Percentiles rank a stretch among this genome's conserved stretches.
phyloP scores from a whole-genome alignment of 2,888 invertebrate genomes.

The Agrenia bidenticulata region DNA sequence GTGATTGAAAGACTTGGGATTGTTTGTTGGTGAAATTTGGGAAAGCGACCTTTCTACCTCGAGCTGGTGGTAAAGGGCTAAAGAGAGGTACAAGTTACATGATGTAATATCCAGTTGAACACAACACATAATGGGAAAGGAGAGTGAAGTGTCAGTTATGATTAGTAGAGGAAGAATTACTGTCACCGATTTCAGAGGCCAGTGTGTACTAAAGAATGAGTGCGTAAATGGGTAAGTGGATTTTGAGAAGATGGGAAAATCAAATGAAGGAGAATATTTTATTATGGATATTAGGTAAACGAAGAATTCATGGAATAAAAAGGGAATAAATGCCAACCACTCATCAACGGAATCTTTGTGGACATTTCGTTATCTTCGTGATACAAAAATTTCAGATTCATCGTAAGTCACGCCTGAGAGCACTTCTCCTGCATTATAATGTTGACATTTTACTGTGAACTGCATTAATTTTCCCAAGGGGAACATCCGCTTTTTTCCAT shows the following conservation, averaged over 20 bases:
- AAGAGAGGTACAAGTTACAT: background rate
- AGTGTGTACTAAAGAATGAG: constrained; percentile 24
- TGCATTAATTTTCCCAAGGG: constrained; percentile 53
- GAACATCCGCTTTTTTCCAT: constrained; percentile 47
- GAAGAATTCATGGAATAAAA: background rate
- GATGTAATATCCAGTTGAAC: background rate
- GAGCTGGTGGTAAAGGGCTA: background rate
- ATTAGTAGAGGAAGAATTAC: constrained; percentile 41
- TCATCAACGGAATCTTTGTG: background rate
- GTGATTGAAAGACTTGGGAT: background rate
- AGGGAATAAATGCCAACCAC: background rate
- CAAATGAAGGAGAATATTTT: constrained; percentile 7
- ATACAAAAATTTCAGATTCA: constrained; percentile 38
- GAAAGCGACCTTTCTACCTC: constrained; percentile 2
- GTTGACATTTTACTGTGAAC: constrained; percentile 53
- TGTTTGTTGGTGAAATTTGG: background rate
- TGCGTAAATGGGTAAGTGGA: constrained; percentile 41
- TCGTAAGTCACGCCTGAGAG: constrained; percentile 50
- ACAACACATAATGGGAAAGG: background rate
- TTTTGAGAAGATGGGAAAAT: constrained; percentile 26
- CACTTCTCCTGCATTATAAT: constrained; percentile 52
- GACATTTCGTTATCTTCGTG: constrained; percentile 15
- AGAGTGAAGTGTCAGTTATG: constrained; percentile 22
- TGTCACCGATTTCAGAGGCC: constrained; percentile 39
- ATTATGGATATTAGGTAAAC: background rate